phyloP scores from a whole-genome alignment of 2,113 vertebrate genomes.

The Notothenia rossii region DNA sequence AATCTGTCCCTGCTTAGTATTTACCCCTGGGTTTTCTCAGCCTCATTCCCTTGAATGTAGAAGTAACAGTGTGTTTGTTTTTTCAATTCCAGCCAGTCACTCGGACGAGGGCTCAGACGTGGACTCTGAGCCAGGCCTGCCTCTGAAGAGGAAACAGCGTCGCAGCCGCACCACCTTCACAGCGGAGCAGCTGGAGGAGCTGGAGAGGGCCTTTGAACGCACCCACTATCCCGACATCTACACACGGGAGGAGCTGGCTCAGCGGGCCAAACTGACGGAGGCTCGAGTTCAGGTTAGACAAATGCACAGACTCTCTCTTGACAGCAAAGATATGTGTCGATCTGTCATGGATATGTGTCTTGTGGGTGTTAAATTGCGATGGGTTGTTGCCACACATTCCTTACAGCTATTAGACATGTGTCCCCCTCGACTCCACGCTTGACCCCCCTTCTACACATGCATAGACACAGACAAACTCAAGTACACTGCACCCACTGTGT shows the following conservation, averaged over 20 bases:
- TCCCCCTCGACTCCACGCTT: constrained; percentile 16
- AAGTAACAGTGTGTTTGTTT: constrained; percentile 50
- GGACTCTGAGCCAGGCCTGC: constrained; percentile 96
- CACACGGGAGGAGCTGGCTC: constrained; percentile 97
- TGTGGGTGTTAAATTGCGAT: constrained; percentile 51
- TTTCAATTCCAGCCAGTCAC: constrained; percentile 86
- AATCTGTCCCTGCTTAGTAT: constrained; percentile 31
- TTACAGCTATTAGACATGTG: constrained; percentile 53
- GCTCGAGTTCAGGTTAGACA: constrained; percentile 94
- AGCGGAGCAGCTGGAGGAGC: constrained; percentile 96
- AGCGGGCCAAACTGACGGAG: constrained; percentile 97
- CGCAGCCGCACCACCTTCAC: constrained; percentile 98
- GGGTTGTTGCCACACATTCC: constrained; percentile 65
- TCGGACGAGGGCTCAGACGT: constrained; percentile 98
- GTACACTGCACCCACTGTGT: constrained; percentile 55
- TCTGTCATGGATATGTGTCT: constrained; percentile 50
- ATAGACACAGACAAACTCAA: constrained; percentile 31
- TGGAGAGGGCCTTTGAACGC: constrained; percentile 97
- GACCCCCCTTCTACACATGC: constrained; percentile 14
- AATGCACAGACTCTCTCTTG: background rate
- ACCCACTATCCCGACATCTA: constrained; percentile 99
- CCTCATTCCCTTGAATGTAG: constrained; percentile 1
- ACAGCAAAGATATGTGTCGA: constrained; percentile 29
- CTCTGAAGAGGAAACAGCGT: constrained; percentile 96
- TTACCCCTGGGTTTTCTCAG: constrained; percentile 14